Base-by-base conservation (phyloP, 2,888 invertebrate species). In the Rotaria macrura region DNA sequence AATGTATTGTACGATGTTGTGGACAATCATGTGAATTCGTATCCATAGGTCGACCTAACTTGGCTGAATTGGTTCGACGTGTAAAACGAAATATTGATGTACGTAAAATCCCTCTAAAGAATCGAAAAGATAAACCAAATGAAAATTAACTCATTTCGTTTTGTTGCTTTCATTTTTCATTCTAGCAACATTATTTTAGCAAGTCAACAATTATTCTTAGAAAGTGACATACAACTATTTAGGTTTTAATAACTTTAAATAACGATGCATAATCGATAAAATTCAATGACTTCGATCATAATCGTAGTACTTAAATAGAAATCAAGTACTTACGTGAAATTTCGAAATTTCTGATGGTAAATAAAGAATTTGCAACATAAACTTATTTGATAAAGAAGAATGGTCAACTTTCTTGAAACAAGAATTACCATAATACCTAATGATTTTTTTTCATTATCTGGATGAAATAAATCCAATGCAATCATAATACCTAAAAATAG, bases 321-420 rank as follows among this genome's bases (percentile, higher is more conserved):
- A 54, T 25, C 14, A 52, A 65, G 12, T 9, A 79, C 84, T 86
- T 74, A 86, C 86, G 54, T 86, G n/a, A 86, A 86, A 74, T 86
- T 84, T 55, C 83, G 74, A 29, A 86, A 84, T 23, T 84, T 86
- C 6, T 43, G 38, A 40, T 49, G 38, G 54, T 86, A 86, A 29
- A 86, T 83, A 54, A 74, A 74, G 72, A 86, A 86, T 57, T 84
- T 86, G 14, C 84, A 84, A 10, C 65, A 83, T 55, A 86, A 83
- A 84, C 79, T 84, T 20, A 83, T 84, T 38, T 86, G 84, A 57
- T 86, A 86, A n/a, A 86, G 52, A 54, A 86, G 40, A 38, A 86
- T 29, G 38, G 54, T 54, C 25, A 86, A 57, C 57, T 86, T 86
- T 79, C 84, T 84, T 10, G 84, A 79, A 43, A 79, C 23, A 43